A percentile compares a stretch with the other conserved stretches of the same genome.
These are phyloP conservation scores for Amphimedon queenslandica DNA, from an alignment of 37 sponge, comb jelly and placozoan genomes.

Conservation along the genomic window DNA sequence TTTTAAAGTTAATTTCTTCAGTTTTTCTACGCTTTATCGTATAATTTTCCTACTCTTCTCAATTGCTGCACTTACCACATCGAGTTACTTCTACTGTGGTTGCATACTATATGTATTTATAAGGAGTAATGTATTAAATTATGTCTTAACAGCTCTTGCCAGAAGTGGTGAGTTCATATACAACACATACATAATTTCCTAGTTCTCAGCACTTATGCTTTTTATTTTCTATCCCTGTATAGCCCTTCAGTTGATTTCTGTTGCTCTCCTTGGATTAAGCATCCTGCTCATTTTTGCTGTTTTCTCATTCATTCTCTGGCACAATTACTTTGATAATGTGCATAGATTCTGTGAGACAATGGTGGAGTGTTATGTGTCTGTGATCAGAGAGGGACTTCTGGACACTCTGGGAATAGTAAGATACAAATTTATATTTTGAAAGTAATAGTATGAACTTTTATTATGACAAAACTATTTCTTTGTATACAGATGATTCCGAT, in stretches of 20 bases:
- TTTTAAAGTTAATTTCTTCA: too few relatives aligned
- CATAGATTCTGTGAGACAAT: slow-evolving; percentile 56
- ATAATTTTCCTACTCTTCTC: background rate
- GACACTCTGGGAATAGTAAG: slow-evolving; percentile 24
- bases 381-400: slow-evolving; percentile 53
- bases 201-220: too few relatives aligned
- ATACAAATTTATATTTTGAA: background rate
- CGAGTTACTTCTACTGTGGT: background rate
- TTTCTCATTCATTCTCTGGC: background rate
- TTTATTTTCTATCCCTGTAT: too few relatives aligned
- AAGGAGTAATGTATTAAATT: background rate
- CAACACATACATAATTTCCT: background rate
- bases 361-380: slow-evolving; percentile 45
- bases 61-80: background rate
- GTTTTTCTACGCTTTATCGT: too few relatives aligned
- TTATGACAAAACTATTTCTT: too few relatives aligned
- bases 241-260: background rate
- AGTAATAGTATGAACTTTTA: background rate
- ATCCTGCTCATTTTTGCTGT: background rate
- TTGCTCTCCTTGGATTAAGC: background rate
- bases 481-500: background rate
- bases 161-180: background rate
- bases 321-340: background rate
- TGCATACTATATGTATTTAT: background rate
- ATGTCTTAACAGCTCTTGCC: background rate